Base-by-base conservation (phyloP, 2,113 vertebrate species). In the Semicossyphus pulcher region DNA sequence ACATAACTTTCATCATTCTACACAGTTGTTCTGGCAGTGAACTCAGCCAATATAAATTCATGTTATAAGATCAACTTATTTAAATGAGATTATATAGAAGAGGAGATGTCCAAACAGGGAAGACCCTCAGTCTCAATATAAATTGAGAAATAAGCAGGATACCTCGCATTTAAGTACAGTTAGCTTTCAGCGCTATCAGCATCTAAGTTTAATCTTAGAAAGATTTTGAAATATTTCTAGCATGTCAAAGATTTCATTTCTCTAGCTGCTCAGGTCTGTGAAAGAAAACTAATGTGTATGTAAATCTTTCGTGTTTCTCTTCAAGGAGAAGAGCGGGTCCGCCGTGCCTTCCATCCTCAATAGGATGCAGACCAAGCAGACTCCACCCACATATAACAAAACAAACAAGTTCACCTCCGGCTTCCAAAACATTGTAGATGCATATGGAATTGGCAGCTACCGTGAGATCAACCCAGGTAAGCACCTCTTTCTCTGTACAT, bases 391-490 rank as follows among this genome's bases (percentile, higher is more conserved):
- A 0, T 99, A 94, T 69, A 99, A 99, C 91, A 98, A 97, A 92
- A 99, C 98, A 3, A 99, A 98, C 90, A 99, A 99, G 88, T 99
- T 99, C 90, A 99, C 97, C 4, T 94, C 88, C 1, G 98, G 98
- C 71, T 99, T 99, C 82, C 98, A 99, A 86, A 99, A 95, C 91
- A 96, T 99, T 0, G 98, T 99, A 34, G 97, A 99, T 58, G 97
- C 98, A 36, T 99, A 99, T 0, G 98, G 98, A 36, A 98, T 99
- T 31, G 95, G 98, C 73, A 99, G 86, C 21, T 99, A 99, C 25
- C 93, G 98, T 16, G 98, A 99, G 82, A 99, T 99, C 31, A 99
- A 99, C 88, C 97, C 98, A 93, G 97, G 98, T 99, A 89, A 87
- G 20, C 15, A 8, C 14, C 6, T 41, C 0, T 53, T 8, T 26